phyloP scores from a whole-genome alignment of 2,113 vertebrate genomes.

The Andinoacara biseriatus region DNA sequence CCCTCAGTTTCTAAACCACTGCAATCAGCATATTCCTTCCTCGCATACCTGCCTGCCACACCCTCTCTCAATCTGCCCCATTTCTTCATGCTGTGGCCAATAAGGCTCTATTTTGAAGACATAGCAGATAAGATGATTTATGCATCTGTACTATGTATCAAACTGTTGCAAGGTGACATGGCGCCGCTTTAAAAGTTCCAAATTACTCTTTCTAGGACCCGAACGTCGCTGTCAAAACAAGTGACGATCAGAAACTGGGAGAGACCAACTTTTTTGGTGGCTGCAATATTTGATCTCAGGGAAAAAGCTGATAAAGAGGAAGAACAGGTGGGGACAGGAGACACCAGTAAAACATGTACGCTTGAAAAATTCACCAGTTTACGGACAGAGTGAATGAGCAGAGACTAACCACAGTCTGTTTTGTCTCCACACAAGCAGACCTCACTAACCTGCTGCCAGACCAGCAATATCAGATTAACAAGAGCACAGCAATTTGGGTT shows the following conservation, averaged over 20 bases:
- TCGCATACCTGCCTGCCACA: conserved; percentile 6
- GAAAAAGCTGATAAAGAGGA: conserved; percentile 8
- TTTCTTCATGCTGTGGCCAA: conserved; percentile 36
- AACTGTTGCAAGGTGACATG: conserved; percentile 23
- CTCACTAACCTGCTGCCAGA: neutral
- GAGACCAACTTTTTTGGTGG: conserved; percentile 4
- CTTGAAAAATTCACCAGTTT: neutral
- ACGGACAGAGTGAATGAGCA: neutral
- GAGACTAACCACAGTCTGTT: neutral
- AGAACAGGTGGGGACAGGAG: neutral
- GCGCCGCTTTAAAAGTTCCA: conserved; percentile 47
- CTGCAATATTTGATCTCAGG: neutral
- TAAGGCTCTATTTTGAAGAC: neutral
- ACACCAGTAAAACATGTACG: neutral
- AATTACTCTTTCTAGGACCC: conserved; percentile 22
- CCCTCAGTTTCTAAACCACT: conserved; percentile 29
- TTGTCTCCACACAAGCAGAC: neutral
- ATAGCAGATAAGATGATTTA: neutral
- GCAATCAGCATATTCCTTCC: conserved; percentile 47
- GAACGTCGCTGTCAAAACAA: conserved; percentile 47
- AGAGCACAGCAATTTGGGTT: neutral
- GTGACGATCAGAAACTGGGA: conserved; percentile 34
- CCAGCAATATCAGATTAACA: neutral
- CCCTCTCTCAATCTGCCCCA: conserved; percentile 19
- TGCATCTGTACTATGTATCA: neutral